These are phyloP conservation scores for Notocelia uddmanniana DNA, from an alignment of 2,888 invertebrate genomes.

Conservation along the genomic window DNA sequence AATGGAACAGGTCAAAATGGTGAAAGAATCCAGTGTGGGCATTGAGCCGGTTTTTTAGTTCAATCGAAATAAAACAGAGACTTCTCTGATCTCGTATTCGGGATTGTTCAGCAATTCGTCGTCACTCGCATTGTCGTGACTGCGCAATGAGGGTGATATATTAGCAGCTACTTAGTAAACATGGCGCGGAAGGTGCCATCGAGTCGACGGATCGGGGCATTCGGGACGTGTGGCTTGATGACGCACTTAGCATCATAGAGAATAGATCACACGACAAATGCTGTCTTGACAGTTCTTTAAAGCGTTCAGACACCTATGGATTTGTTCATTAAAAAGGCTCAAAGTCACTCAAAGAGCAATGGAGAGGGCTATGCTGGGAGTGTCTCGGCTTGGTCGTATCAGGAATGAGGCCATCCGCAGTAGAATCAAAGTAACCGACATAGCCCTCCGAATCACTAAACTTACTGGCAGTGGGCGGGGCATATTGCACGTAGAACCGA, in stretches of 20 bases:
- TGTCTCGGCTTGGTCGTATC: too few relatives aligned
- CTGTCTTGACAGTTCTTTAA: background rate
- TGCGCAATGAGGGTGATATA: constrained; percentile 10
- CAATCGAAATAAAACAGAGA: background rate
- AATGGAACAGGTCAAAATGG: too few relatives aligned
- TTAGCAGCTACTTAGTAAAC: constrained; percentile 13
- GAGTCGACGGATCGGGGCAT: constrained; percentile 6
- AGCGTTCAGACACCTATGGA: too few relatives aligned
- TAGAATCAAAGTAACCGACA: too few relatives aligned
- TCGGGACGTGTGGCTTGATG: background rate
- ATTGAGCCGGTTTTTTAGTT: background rate
- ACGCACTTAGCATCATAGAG: constrained; percentile 1
- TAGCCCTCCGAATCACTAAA: too few relatives aligned
- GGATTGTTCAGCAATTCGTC: background rate
- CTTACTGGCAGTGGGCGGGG: too few relatives aligned
- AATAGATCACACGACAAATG: constrained; percentile 1
- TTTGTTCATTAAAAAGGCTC: too few relatives aligned
- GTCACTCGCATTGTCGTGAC: background rate
- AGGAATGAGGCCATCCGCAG: too few relatives aligned
- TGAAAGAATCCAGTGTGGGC: too few relatives aligned
- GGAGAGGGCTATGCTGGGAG: too few relatives aligned
- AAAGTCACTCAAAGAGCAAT: too few relatives aligned
- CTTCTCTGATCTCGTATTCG: background rate
- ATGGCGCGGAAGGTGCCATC: constrained; percentile 1
- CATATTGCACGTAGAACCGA: too few relatives aligned